These are phyloP conservation scores for Crotophaga sulcirostris DNA, from an alignment of 2,113 vertebrate genomes.

Conservation along the genomic window DNA sequence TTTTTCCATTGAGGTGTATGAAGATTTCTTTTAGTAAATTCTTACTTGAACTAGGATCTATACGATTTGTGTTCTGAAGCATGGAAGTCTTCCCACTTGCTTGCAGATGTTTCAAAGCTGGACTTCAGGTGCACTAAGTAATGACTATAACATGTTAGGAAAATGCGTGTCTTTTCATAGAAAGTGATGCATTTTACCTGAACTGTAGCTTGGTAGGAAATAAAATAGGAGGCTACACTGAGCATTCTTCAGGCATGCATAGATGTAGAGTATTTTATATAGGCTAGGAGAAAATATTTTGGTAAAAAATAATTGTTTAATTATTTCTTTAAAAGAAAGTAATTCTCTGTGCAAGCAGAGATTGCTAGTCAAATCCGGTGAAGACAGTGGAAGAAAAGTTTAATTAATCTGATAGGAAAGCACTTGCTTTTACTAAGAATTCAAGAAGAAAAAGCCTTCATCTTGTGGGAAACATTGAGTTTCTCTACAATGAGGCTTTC, in stretches of 20 bases:
- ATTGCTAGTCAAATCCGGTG: not conserved
- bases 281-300: not conserved
- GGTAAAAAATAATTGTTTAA: not conserved
- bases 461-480: not conserved
- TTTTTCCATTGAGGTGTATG: not conserved
- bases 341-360: not conserved
- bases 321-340: not conserved
- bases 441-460: not conserved
- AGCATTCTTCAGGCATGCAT: not conserved
- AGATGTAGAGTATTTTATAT: not conserved
- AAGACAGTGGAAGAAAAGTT: not conserved
- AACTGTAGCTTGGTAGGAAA: not conserved
- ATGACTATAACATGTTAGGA: not conserved
- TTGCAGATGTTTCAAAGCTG: conserved; percentile 3
- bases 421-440: not conserved
- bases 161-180: not conserved
- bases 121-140: not conserved
- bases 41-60: not conserved
- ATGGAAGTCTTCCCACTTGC: not conserved
- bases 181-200: not conserved
- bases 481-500: not conserved
- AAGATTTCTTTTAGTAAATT: conserved; percentile 38
- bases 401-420: not conserved
- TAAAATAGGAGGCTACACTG: not conserved
- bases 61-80: not conserved